Base-by-base conservation (phyloP, 2,113 vertebrate species). In the Brachyhypopomus occidentalis region DNA sequence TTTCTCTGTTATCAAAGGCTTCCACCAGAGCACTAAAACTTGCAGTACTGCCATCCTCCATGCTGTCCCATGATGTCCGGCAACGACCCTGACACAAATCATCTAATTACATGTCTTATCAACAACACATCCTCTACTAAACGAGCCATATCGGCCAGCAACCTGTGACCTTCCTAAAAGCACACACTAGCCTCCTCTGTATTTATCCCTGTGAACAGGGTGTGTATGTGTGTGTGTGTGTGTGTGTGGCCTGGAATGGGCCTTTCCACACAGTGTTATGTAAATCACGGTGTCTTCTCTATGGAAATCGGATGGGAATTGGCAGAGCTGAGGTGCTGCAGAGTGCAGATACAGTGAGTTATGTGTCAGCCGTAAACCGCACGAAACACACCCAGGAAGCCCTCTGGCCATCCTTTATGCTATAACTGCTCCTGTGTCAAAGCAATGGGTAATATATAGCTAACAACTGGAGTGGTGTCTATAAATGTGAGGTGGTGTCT, bases 291-390 rank as follows among this genome's bases (percentile, higher is more conserved):
- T 59, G 56, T 64, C 36, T 78, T 55, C 14, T 8, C 34, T 22
- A 82, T 81, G 59, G 25, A 45, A 83, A 83, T 36, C 78, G 20
- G 78, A 63, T 66, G 41, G 23, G 74, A 84, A 81, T 58, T 62
- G 66, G 19, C 62, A 82, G 66, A 76, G 45, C 23, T 25, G 76
- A 60, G 30, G 9, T 45, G 36, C 63, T 75, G 63, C 72, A 41
- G 52, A 75, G 38, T 69, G 22, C 9, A 80, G 48, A 77, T 78
- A 75, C 23, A 63, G 30, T 36, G 76, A 55, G 69, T 84, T 80
- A 78, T 77, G 23, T 82, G 30, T 82, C 62, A 72, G 34, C 30
- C 19, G 62, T 77, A 72, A 56, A 73, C 66, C 74, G 78, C 41
- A 20, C 11, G 22, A 25, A 83, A 64, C 34, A 71, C 66, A 41